These are phyloP conservation scores for Vultur gryphus DNA, from an alignment of 2,797 vertebrate species.

Conservation along the genomic window DNA sequence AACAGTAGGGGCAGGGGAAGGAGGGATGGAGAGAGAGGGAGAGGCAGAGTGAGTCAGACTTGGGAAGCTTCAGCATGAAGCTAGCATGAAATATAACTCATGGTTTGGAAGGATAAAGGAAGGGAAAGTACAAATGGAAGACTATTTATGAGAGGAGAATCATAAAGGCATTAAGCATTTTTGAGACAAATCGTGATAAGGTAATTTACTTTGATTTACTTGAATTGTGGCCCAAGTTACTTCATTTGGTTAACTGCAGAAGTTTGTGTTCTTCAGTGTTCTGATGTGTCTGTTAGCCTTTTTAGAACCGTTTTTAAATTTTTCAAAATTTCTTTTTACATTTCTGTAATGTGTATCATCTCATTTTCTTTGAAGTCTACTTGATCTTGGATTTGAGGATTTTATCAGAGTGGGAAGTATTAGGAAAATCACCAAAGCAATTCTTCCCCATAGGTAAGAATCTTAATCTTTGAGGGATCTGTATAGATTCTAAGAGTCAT, in stretches of 20 bases:
- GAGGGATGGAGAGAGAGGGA: not conserved
- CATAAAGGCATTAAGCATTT: not conserved
- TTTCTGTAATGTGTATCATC: not conserved
- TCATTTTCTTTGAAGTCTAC: slow-evolving; percentile 67
- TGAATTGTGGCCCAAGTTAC: not conserved
- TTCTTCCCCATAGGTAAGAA: slow-evolving; percentile 79
- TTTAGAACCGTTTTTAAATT: not conserved
- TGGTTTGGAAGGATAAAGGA: not conserved
- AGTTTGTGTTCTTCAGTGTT: not conserved
- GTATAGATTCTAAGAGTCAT: not conserved
- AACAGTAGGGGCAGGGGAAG: not conserved
- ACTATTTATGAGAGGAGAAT: not conserved
- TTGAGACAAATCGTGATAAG: not conserved
- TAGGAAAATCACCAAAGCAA: slow-evolving; percentile 79
- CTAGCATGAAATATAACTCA: not conserved
- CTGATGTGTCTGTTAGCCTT: not conserved
- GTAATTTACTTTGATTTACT: not conserved
- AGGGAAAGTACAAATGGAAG: not conserved
- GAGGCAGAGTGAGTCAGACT: not conserved
- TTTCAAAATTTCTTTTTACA: not conserved
- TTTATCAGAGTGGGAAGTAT: slow-evolving; percentile 82
- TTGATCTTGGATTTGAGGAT: slow-evolving; percentile 77
- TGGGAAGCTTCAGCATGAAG: not conserved
- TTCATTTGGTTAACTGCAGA: fast-evolving
- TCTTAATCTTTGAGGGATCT: not conserved